A percentile compares a stretch with the other conserved stretches of the same genome.
These are phyloP conservation scores for Heterohyrax brucei DNA, from an alignment of 2,797 vertebrate species.

Conservation along the genomic window DNA sequence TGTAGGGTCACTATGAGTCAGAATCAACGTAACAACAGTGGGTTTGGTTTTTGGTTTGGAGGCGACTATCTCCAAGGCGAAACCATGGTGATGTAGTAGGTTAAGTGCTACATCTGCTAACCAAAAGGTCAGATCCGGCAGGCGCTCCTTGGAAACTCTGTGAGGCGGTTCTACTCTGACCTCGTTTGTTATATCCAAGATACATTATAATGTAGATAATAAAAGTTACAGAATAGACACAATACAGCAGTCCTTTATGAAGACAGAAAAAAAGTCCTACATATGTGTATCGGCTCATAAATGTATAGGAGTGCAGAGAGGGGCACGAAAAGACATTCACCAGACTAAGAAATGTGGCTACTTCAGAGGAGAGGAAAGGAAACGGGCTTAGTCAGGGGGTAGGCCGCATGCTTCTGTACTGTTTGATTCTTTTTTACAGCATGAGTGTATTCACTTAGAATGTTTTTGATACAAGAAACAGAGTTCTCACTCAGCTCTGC, in stretches of 20 bases:
- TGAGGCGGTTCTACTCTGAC: too few species aligned
- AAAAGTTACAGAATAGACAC: slow-evolving; percentile 2
- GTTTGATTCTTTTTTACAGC: slow-evolving; percentile 68
- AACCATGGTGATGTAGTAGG: too few species aligned
- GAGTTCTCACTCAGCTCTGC: slow-evolving; percentile 49
- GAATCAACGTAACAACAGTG: too few species aligned
- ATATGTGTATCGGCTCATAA: not conserved
- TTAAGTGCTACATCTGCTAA: too few species aligned
- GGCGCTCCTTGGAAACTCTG: too few species aligned
- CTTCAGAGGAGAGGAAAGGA: slow-evolving; percentile 42
- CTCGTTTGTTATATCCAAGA: not conserved
- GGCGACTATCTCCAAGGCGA: too few species aligned
- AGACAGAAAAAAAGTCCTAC: not conserved
- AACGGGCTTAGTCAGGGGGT: not conserved
- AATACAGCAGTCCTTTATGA: not conserved
- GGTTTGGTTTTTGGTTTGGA: too few species aligned
- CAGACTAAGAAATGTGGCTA: slow-evolving; percentile 27
- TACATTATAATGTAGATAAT: slow-evolving; percentile 35
- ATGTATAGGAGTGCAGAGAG: not conserved
- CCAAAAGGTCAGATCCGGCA: too few species aligned
- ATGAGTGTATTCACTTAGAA: slow-evolving; percentile 50
- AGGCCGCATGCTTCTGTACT: slow-evolving; percentile 9
- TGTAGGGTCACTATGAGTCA: too few species aligned
- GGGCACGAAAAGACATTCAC: not conserved
- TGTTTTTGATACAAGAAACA: slow-evolving; percentile 68